phyloP scores from a whole-genome alignment of 2,888 invertebrate species.

The Ellobium chinense region DNA sequence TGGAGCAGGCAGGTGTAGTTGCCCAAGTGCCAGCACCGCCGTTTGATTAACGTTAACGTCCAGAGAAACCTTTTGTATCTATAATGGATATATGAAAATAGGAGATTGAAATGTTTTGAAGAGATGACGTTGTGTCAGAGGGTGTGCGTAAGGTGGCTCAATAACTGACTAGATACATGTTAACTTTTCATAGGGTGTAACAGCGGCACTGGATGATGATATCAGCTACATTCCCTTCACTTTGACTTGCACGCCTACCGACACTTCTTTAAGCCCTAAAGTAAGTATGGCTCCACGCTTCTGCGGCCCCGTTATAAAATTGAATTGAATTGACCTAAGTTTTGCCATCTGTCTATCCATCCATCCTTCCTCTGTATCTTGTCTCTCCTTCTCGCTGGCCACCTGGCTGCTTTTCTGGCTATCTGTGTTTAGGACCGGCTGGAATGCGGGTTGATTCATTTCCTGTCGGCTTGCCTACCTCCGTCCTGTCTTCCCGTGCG shows the following conservation, averaged over 20 bases:
- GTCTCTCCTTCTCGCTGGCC: neutral
- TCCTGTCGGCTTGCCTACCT: neutral
- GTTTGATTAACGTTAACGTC: too few species aligned
- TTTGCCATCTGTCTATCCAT: neutral
- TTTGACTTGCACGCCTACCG: neutral
- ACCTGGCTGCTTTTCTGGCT: neutral
- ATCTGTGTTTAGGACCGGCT: too few species aligned
- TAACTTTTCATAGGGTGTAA: neutral
- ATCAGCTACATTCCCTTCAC: constrained; percentile 8
- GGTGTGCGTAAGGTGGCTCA: too few species aligned
- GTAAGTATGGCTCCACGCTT: neutral
- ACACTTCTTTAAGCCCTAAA: neutral
- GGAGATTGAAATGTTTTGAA: too few species aligned
- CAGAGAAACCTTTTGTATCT: too few species aligned
- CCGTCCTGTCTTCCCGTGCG: too few species aligned
- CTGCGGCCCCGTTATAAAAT: neutral
- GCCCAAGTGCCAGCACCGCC: too few species aligned
- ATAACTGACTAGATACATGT: too few species aligned
- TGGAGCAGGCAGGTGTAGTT: too few species aligned
- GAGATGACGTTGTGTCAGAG: too few species aligned
- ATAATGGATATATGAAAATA: too few species aligned
- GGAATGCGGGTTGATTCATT: neutral
- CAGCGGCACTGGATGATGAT: neutral
- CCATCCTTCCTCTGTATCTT: neutral
- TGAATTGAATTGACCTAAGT: too few species aligned